These are phyloP conservation scores for Procavia capensis DNA, from an alignment of 2,113 vertebrate genomes.

Conservation along the genomic window DNA sequence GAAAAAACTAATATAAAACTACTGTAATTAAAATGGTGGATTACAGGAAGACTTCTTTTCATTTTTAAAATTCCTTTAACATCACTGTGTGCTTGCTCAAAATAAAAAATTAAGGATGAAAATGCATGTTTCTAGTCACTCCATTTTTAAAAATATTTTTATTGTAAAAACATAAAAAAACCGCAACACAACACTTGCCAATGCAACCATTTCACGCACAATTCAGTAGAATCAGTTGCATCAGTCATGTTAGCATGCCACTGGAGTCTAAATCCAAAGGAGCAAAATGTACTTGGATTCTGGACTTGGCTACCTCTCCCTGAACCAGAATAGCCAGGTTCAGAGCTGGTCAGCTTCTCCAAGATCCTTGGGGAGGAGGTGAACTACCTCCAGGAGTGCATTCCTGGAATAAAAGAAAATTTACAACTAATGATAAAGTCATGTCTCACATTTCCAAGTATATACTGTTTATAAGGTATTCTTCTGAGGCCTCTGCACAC, in stretches of 20 bases:
- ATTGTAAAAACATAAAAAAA: background rate
- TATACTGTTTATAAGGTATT: background rate
- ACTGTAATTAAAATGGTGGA: background rate
- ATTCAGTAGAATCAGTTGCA: background rate
- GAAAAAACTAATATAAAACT: constrained; percentile 16
- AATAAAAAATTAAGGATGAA: constrained; percentile 36
- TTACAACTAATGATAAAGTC: background rate
- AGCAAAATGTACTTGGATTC: background rate
- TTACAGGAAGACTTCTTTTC: background rate
- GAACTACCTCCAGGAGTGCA: background rate
- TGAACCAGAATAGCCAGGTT: background rate
- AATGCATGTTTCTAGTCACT: background rate
- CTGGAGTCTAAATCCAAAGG: background rate
- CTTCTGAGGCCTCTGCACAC: background rate
- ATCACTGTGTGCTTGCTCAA: background rate
- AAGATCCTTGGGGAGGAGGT: background rate
- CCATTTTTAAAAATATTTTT: no score
- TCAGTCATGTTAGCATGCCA: background rate
- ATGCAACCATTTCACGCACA: background rate
- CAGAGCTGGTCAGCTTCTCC: background rate
- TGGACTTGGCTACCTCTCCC: background rate
- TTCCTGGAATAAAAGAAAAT: background rate
- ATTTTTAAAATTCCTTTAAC: background rate
- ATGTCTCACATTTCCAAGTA: background rate
- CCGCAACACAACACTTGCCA: background rate